A percentile compares a stretch with the other conserved stretches of the same genome.
Evolutionary conservation across 2,113 vertebrate genomes (phyloP).

Genomic region (Scomber colias): DNA sequence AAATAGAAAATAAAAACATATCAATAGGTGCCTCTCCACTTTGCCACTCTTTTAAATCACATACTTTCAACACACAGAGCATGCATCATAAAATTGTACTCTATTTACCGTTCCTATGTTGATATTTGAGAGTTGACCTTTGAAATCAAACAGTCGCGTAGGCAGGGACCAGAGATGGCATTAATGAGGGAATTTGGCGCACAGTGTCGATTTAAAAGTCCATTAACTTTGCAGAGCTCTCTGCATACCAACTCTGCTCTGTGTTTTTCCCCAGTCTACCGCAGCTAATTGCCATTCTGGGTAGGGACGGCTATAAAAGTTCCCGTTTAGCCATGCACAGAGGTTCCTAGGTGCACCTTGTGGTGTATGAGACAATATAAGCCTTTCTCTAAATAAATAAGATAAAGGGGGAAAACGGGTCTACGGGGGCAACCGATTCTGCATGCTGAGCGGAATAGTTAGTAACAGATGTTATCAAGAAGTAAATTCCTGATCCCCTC

Average conservation of each 20-base stretch:
- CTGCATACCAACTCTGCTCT: conserved; percentile 80
- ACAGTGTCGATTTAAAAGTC: conserved; percentile 86
- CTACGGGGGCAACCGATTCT: conserved; percentile 64
- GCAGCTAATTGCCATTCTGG: conserved; percentile 85
- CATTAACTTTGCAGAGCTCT: conserved; percentile 83
- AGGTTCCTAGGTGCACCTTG: conserved; percentile 71
- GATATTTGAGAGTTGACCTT: conserved; percentile 86
- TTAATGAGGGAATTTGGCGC: conserved; percentile 84
- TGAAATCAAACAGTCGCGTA: conserved; percentile 77
- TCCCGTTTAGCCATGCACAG: conserved; percentile 74
- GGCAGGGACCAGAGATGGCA: conserved; percentile 74
- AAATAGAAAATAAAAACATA: neutral
- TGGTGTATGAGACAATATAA: conserved; percentile 72
- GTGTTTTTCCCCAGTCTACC: conserved; percentile 75
- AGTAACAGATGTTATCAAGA: conserved; percentile 73
- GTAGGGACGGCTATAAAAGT: conserved; percentile 78
- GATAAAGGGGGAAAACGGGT: conserved; percentile 52
- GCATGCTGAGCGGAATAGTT: conserved; percentile 68
- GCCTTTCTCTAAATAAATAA: conserved; percentile 77
- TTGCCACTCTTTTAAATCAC: conserved; percentile 23
- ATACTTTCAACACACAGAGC: conserved; percentile 45
- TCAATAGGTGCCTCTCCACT: neutral
- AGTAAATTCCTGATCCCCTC: conserved; percentile 71
- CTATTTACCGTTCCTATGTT: conserved; percentile 81
- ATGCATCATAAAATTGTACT: conserved; percentile 73